Base-by-base conservation (phyloP, 2,888 invertebrate genomes). In the Sipha maydis region DNA sequence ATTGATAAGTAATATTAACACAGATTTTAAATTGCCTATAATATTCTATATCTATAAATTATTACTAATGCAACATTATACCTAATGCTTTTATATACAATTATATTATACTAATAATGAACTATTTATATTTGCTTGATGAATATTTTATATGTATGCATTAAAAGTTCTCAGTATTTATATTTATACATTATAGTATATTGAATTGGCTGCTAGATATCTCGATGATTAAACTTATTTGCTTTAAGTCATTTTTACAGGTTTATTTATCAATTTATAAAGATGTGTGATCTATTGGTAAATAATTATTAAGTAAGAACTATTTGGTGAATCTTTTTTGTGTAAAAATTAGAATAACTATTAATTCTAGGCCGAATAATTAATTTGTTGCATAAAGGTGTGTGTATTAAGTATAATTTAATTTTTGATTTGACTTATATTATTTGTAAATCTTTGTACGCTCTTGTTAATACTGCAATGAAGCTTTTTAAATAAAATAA, bases 181-280 rank as follows among this genome's bases (percentile, higher is more conserved):
- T 25, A 38, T 19, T 25, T 7, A 61, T 25, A 25, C 61, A 61
- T 79, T 61, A 48, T 19, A n/a, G 48, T 67, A 76, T 77, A 25
- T 34, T 78, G n/a, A 25, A n/a, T 28, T 34, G 17, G n/a, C 48
- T 69, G 25, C 54, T 41, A 21, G 21, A 28, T 69, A 28, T 61
- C 17, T 41, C n/a, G n/a, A 61, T 38, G 5, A n/a, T 41, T 31
- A 28, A 76, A 2, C 48, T 67, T 48, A 28, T 67, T 78, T 38
- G 67, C 48, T 21, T 77, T 78, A 31, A 85, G 77, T 85, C 69
- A 77, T 85, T 34, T 78, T 85, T 85, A 21, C 85, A 85, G 85
- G 69, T 85, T 34, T 77, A 85, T 69, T 38, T 73, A 82, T 69
- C 69, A 48, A 38, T 71, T 76, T 75, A n/a, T 54, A 56, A 28